Base-by-base conservation (phyloP, 1,140 invertebrate species). In the Caenorhabditis inopinata region DNA sequence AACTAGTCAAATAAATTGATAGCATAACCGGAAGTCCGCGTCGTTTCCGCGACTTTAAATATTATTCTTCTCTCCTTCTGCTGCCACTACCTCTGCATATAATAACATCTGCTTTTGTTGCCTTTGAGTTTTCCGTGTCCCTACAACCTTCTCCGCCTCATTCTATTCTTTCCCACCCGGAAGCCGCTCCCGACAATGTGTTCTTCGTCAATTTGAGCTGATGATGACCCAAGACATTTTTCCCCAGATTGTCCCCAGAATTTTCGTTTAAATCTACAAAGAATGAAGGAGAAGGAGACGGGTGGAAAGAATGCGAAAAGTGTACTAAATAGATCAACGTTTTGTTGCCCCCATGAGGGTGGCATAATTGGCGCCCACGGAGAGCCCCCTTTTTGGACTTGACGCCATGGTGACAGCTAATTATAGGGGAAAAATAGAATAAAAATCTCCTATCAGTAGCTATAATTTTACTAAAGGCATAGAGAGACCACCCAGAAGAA, bases 311-410 rank as follows among this genome's bases (percentile, higher is more conserved):
- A 68, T 68, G 35, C 23, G 9, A 27, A 68, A 68, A 68, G 38
- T 32, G 58, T 68, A 68, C 58, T 42, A 68, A 68, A 68, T 68
- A 32, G 58, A 68, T 68, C 58, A 38, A 62, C 32, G 38, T 5
- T 42, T 5, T 42, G 38, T 14, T 42, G 5, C 38, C 5, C n/a
- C n/a, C n/a, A n/a, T n/a, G 25, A 9, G 58, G 12, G 32, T 6
- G n/a, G 49, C 2, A 68, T 68, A 68, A 68, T 68, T 68, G 58
- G 25, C 25, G 38, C 23, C 7, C 38, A 25, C 14, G n/a, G 14
- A 9, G n/a, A 14, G n/a, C 51, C n/a, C 23, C 14, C 58, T 29
- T 11, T 11, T n/a, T 68, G 18, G 58, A 68, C 58, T 68, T 42
- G 58, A 68, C 58, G 38, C 58, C 32, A 38, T 42, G 32, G 25